Percentiles rank a stretch among this genome's conserved stretches.
phyloP scores from a whole-genome alignment of 2,797 vertebrate genomes.

The Hirundo rustica region DNA sequence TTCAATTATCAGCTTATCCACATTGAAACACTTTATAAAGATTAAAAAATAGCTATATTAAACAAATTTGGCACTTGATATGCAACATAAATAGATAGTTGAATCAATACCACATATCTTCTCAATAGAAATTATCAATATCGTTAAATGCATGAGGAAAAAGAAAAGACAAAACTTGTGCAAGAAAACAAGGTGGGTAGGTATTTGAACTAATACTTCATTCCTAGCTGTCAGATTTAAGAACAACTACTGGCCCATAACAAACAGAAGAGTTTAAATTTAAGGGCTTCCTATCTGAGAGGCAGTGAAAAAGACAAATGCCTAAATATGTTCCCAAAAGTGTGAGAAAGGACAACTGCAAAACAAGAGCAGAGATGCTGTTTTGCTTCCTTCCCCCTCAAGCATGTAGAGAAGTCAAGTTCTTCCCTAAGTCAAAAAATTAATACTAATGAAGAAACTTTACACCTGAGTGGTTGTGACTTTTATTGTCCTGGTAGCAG shows the following conservation, averaged over 20 bases:
- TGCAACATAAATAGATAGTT: not conserved
- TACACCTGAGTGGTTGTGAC: not conserved
- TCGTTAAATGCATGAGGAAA: not conserved
- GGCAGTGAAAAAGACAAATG: not conserved
- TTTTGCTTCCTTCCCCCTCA: not conserved
- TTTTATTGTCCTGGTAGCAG: not conserved
- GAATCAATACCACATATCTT: not conserved
- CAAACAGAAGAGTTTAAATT: not conserved
- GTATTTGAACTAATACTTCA: not conserved
- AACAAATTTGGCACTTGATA: not conserved
- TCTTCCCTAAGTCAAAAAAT: not conserved
- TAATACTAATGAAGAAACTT: not conserved
- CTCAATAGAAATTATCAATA: not conserved
- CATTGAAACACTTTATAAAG: not conserved
- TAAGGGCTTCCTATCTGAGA: not conserved
- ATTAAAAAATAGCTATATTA: not conserved
- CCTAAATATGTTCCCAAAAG: not conserved
- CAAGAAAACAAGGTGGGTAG: not conserved
- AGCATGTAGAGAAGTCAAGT: not conserved
- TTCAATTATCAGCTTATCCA: not conserved
- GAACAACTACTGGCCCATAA: not conserved
- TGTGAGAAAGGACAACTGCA: not conserved
- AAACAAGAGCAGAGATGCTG: not conserved
- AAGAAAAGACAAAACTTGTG: not conserved
- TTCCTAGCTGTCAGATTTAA: not conserved